These are phyloP conservation scores for Collichthys lucidus DNA, from an alignment of 2,113 vertebrate genomes.

Conservation along the genomic window DNA sequence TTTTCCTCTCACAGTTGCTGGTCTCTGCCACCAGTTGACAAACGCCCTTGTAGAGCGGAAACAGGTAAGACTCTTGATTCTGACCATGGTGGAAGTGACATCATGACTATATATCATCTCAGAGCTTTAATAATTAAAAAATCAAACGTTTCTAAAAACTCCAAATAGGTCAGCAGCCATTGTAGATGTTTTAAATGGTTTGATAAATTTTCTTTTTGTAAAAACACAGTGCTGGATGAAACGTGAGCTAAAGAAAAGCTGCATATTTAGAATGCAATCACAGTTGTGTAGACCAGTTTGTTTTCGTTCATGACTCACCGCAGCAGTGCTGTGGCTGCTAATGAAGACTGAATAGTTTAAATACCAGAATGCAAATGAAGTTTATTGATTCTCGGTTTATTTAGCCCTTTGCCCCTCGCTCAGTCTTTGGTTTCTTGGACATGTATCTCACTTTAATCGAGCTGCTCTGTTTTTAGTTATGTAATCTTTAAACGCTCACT, in stretches of 20 bases:
- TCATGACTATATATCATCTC: no score
- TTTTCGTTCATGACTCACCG: constrained; percentile 1
- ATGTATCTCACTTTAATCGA: not conserved
- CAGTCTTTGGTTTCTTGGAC: not conserved
- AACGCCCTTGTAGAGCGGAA: constrained; percentile 98
- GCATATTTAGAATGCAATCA: not conserved
- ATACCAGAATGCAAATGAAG: not conserved
- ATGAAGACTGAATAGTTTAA: constrained; percentile 10
- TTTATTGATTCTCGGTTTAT: not conserved
- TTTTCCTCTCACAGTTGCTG: constrained; percentile 89
- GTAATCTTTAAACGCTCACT: no score
- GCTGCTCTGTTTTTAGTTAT: not conserved
- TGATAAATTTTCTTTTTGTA: not conserved
- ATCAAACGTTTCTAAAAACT: no score
- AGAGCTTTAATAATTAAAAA: not conserved
- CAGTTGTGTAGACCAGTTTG: constrained; percentile 3
- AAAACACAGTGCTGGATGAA: not conserved
- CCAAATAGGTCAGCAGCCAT: not conserved
- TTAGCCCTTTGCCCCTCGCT: not conserved
- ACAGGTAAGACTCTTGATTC: constrained; percentile 87
- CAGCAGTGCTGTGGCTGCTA: not conserved
- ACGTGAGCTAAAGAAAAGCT: not conserved
- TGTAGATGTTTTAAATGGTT: no score
- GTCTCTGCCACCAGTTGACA: constrained; percentile 99
- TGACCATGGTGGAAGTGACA: not conserved